phyloP scores from a whole-genome alignment of 2,113 vertebrate species.

The Bos javanicus region DNA sequence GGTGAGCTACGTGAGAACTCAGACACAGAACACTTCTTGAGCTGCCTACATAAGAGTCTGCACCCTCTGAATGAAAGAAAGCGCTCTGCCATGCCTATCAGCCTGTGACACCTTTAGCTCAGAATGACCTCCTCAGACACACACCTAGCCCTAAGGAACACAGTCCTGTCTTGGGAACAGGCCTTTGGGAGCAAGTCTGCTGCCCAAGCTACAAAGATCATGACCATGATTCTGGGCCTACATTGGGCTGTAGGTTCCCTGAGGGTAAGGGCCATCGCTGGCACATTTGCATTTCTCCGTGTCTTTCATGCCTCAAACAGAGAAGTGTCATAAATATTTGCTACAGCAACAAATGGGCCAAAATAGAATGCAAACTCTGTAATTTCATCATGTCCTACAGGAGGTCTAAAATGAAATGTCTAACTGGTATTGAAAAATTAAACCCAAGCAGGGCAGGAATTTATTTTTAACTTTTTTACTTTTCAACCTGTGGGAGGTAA shows the following conservation, averaged over 20 bases:
- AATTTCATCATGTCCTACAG: not conserved
- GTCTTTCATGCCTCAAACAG: not conserved
- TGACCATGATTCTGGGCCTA: not conserved
- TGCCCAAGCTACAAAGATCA: not conserved
- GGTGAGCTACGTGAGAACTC: not conserved
- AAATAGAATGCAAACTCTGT: not conserved
- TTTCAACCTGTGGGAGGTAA: not conserved
- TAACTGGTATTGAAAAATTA: not conserved
- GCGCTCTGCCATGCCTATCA: constrained; percentile 32
- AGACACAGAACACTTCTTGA: not conserved
- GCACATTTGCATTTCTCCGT: not conserved
- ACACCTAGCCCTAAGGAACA: constrained; percentile 46
- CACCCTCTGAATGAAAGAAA: not conserved
- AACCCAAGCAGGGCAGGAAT: not conserved
- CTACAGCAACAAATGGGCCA: not conserved
- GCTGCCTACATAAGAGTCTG: not conserved
- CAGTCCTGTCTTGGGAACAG: not conserved
- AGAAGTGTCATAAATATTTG: not conserved
- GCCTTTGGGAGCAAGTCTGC: not conserved
- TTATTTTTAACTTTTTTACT: not conserved
- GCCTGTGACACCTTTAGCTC: not conserved
- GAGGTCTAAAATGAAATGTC: not conserved
- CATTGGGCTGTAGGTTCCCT: not conserved
- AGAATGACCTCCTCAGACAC: constrained; percentile 51
- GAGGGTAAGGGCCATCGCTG: not conserved